Percentiles rank a stretch among this genome's conserved stretches.
Evolutionary conservation across 2,797 vertebrate genomes (phyloP).

Genomic region (Neopelma chrysocephalum): DNA sequence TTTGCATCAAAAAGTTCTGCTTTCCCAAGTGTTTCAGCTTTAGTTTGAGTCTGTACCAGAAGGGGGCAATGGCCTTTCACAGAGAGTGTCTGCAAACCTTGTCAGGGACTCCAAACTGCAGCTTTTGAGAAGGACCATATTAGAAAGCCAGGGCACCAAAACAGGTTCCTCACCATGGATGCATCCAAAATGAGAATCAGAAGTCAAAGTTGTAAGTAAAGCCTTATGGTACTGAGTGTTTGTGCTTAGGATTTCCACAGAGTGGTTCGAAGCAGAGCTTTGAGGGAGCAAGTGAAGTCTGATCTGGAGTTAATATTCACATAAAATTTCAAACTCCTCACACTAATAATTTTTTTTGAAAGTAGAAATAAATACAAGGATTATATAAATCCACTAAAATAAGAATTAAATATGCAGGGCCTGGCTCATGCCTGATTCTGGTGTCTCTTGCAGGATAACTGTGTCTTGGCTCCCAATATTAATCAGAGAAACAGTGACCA

Average conservation of each 20-base stretch:
- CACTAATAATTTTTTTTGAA: not conserved
- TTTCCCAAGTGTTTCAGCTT: not conserved
- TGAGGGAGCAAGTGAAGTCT: not conserved
- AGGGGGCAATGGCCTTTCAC: not conserved
- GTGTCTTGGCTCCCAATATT: conserved; percentile 88
- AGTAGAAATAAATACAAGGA: not conserved
- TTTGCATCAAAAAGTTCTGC: not conserved
- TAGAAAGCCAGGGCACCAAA: not conserved
- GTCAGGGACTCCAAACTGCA: not conserved
- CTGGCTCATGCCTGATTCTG: not conserved
- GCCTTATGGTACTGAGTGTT: not conserved
- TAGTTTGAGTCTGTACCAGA: not conserved
- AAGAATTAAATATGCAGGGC: not conserved
- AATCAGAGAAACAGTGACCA: conserved; percentile 93
- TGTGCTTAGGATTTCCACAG: not conserved
- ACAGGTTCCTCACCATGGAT: not conserved
- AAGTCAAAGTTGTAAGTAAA: not conserved
- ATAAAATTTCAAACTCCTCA: not conserved
- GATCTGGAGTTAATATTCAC: not conserved
- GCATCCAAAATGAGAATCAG: not conserved
- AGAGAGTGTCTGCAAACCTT: fast-evolving
- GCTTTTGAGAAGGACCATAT: not conserved
- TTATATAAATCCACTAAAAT: not conserved
- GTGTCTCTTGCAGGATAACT: conserved; percentile 87
- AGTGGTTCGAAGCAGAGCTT: not conserved